Evolutionary conservation across 2,797 vertebrate genomes (phyloP).

Genomic region (Eidolon dupreanum): DNA sequence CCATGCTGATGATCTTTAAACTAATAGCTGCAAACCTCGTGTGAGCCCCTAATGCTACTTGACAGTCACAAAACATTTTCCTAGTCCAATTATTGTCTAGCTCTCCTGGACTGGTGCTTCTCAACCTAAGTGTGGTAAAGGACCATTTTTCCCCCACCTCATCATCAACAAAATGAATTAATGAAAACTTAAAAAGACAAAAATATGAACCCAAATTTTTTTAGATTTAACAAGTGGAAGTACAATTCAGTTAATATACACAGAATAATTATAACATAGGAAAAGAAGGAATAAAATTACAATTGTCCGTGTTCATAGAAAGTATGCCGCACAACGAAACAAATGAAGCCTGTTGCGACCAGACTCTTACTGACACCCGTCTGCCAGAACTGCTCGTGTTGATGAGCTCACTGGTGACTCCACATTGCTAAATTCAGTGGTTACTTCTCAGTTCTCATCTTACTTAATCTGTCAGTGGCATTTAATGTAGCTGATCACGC

Average conservation of each 20-base stretch:
- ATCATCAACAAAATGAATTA: neutral
- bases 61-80: neutral
- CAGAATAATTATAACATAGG: neutral
- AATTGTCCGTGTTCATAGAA: neutral
- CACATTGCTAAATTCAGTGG: neutral
- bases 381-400: neutral
- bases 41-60: neutral
- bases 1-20: neutral
- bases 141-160: neutral
- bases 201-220: neutral
- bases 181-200: neutral
- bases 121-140: neutral
- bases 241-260: neutral
- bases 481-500: neutral
- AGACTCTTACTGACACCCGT: neutral
- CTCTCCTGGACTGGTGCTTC: neutral
- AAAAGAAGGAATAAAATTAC: neutral
- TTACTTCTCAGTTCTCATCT: neutral
- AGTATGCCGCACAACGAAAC: neutral
- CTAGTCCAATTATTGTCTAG: neutral
- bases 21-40: neutral
- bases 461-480: neutral
- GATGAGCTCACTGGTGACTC: neutral
- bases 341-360: too few species aligned
- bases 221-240: conserved; percentile 18